Conservation (phyloP, 2,113 vertebrate genomes). For the Puntigrus tetrazona region DNA sequence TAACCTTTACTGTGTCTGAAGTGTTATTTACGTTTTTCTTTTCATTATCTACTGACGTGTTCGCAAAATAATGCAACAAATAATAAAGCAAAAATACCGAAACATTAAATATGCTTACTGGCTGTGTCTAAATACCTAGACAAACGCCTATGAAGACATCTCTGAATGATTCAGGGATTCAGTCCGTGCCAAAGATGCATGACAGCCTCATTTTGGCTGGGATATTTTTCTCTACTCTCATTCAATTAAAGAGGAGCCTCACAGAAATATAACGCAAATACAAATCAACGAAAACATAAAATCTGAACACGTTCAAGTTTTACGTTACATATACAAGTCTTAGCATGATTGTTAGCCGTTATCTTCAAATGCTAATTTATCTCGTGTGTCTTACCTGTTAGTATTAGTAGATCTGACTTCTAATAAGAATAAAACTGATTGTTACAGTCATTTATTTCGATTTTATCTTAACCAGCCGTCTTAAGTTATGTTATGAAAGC, state of each 20-base stretch:
- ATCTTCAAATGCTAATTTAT: slow-evolving; percentile 18
- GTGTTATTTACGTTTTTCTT: background rate
- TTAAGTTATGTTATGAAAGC: background rate
- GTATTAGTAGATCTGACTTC: background rate
- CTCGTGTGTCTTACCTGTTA: slow-evolving; percentile 33
- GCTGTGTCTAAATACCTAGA: background rate
- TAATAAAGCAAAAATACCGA: background rate
- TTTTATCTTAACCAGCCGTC: background rate
- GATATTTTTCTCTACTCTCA: too few relatives aligned
- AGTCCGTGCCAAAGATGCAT: too few relatives aligned
- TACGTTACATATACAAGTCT: background rate
- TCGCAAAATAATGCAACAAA: too few relatives aligned
- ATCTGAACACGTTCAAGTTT: background rate
- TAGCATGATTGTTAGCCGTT: slow-evolving; percentile 28
- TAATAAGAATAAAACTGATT: background rate
- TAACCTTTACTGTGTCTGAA: background rate
- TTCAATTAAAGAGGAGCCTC: background rate
- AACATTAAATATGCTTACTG: background rate
- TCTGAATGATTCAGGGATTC: background rate
- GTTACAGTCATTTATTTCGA: background rate
- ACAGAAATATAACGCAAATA: background rate
- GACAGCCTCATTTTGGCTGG: background rate
- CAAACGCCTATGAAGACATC: background rate
- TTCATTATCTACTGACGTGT: too few relatives aligned
- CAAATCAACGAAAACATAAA: background rate